Base-by-base conservation (phyloP, 2,797 vertebrate species). In the Pangasius sanitwongsei region DNA sequence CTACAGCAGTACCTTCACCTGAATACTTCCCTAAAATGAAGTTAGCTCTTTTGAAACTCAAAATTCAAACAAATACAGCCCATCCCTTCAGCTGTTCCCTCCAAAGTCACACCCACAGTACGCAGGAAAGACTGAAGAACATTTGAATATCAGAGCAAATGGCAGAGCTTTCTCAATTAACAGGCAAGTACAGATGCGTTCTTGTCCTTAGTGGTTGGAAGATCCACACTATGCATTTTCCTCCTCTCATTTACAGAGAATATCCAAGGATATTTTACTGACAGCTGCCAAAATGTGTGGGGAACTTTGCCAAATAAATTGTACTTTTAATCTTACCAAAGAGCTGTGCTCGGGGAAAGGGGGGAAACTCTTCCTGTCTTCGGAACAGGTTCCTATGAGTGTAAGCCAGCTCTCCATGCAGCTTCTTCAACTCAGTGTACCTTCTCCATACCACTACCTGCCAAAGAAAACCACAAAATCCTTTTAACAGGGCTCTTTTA, bases 311-410 rank as follows among this genome's bases (percentile, higher is more conserved):
- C 4, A 13, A 7, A 44, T 31, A 28, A 7, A 48, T 67, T 87
- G 28, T 34, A 55, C 2, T 31, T 53, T 37, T 75, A 48, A 44
- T 92, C 95, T 93, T 95, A 98, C 98, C 98, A 50, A 98, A 98
- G 44, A 98, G 93, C 87, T 98, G 97, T 11, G 97, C 97, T 0
- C 95, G 94, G 0, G 98, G 97, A 87, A 98, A 98, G 0, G 96
- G 41, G 0, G 98, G 98, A 86, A 98, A 98, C 86, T 98, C 97
- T 92, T 98, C 97, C 31, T 95, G 93, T 65, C 96, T 94, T 25
- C 98, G 95, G 93, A 98, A 98, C 86, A 98, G 96, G 94, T 98
- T 98, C 86, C 97, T 96, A 92, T 98, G 98, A 0, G 97, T 98
- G 92, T 97, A 98, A 72, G 97, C 96, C 93, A 98, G 91, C 92